Evolutionary conservation across 2,113 vertebrate species (phyloP), one percentile per base, ranked within the genome.

Genomic region (Balaenoptera acutorostrata): DNA sequence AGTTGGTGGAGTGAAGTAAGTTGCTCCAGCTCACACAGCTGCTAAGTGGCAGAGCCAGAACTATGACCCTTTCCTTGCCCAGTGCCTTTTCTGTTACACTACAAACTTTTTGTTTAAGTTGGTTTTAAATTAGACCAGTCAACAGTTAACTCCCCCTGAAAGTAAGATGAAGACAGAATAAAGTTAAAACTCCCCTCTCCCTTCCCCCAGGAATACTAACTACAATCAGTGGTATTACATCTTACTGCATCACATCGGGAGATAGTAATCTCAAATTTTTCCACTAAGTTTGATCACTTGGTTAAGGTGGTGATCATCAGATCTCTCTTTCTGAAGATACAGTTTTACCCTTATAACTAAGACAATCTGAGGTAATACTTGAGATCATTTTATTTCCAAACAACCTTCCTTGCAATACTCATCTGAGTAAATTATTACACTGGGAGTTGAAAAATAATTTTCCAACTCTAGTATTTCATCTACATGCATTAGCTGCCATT

Each of bases 101-200:
- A 29, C 21, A 59, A 36, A 78, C 29, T 5, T 27, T 81, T 46
- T 36, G 41, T 68, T n/a, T 59, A 57, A 69, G 72, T 29, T 85
- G 46, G 57, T 49, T 93, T 93, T 88, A 88, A 88, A 61, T 93
- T 69, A 88, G 83, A 69, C 92, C 83, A 78, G 63, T 71, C 18
- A 31, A 61, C n/a, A 25, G 44, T 36, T 15, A 86, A 18, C 83
- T 44, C 63, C 63, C 21, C 36, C 15, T 41, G 25, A 69, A 61
- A 46, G 39, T n/a, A 75, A 55, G n/a, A 44, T 77, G 82, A 93
- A 68, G 44, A 78, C 25, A 90, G 17, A 66, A 64, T 21, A 78
- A 90, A 78, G 49, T 23, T 68, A 55, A 25, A 68, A 11, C 27
- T 66, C 63, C 82, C 6, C 33, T 55, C 4, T 25, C 18, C 39